A percentile compares a stretch with the other conserved stretches of the same genome.
phyloP scores from a whole-genome alignment of 2,113 vertebrate species.

The Nibea coibor region DNA sequence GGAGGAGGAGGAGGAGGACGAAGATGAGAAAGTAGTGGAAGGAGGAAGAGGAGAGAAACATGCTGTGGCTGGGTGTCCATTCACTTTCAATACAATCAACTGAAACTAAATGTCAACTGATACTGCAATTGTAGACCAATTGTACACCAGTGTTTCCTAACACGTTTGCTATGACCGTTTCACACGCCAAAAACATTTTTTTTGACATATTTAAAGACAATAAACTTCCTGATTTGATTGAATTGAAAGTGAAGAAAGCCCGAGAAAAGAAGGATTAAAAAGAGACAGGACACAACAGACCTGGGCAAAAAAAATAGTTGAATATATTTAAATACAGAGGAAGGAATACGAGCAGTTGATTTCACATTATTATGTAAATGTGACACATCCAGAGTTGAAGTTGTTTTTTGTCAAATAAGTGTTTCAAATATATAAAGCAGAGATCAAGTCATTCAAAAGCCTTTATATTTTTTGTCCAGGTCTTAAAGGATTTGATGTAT shows the following conservation, averaged over 20 bases:
- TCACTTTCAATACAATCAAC: slow-evolving; percentile 68
- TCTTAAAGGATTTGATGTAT: slow-evolving; percentile 27
- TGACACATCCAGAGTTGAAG: slow-evolving; percentile 26
- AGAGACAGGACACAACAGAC: slow-evolving; percentile 15
- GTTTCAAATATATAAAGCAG: slow-evolving; percentile 8
- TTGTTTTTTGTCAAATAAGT: slow-evolving; percentile 6
- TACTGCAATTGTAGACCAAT: slow-evolving; percentile 34
- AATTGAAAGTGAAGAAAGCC: slow-evolving; percentile 54
- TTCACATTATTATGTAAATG: slow-evolving; percentile 19
- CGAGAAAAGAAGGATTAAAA: slow-evolving; percentile 7
- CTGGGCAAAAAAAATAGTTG: slow-evolving; percentile 48
- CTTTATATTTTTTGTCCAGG: slow-evolving; percentile 49
- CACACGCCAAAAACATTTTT: slow-evolving; percentile 19
- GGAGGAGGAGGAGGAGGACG: slow-evolving; percentile 50
- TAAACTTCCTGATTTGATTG: slow-evolving; percentile 27
- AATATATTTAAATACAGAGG: slow-evolving; percentile 25
- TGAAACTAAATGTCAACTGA: slow-evolving; percentile 4
- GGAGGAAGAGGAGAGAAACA: slow-evolving; percentile 48
- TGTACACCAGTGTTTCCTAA: slow-evolving; percentile 24
- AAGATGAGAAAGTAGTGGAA: slow-evolving; percentile 59
- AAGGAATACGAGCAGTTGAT: slow-evolving; percentile 1
- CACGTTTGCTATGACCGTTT: slow-evolving; percentile 16
- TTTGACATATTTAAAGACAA: slow-evolving; percentile 24
- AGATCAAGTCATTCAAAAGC: slow-evolving; percentile 19
- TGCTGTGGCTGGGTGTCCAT: slow-evolving; percentile 28